Percentiles rank a stretch among this genome's conserved stretches.
phyloP scores from a whole-genome alignment of 23 tunicate species.

The Aplidium turbinatum region DNA sequence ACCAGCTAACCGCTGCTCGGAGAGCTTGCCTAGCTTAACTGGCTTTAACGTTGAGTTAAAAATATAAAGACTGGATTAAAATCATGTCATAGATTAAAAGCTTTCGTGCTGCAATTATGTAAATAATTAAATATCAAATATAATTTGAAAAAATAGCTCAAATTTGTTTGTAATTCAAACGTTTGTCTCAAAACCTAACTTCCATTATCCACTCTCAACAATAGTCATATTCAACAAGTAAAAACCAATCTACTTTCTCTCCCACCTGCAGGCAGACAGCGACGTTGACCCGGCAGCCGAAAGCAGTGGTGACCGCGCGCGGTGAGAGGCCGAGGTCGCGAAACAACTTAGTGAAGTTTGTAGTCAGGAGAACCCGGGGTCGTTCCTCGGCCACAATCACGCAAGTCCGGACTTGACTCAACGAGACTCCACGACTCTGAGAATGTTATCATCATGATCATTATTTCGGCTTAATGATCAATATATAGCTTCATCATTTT shows the following conservation, averaged over 20 bases:
- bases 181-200: no score
- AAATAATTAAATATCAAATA: not conserved
- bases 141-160: no score
- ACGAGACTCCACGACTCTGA: constrained; percentile 55
- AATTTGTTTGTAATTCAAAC: no score
- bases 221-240: not conserved
- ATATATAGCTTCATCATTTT: no score
- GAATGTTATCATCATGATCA: no score
- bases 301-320: constrained; percentile 73
- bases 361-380: constrained; percentile 64
- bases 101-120: not conserved
- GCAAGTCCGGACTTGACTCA: constrained; percentile 65
- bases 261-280: constrained; percentile 81
- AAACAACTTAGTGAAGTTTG: constrained; percentile 79
- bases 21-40: constrained; percentile 56
- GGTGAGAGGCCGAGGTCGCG: constrained; percentile 71
- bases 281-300: constrained; percentile 80
- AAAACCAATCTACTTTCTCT: not conserved
- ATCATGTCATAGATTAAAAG: not conserved
- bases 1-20: constrained; percentile 57
- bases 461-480: no score
- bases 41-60: constrained; percentile 27
- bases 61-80: not conserved
- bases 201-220: no score
- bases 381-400: constrained; percentile 94